A percentile compares a stretch with the other conserved stretches of the same genome.
Evolutionary conservation across 2,797 vertebrate genomes (phyloP).

Genomic region (Myotis myotis): DNA sequence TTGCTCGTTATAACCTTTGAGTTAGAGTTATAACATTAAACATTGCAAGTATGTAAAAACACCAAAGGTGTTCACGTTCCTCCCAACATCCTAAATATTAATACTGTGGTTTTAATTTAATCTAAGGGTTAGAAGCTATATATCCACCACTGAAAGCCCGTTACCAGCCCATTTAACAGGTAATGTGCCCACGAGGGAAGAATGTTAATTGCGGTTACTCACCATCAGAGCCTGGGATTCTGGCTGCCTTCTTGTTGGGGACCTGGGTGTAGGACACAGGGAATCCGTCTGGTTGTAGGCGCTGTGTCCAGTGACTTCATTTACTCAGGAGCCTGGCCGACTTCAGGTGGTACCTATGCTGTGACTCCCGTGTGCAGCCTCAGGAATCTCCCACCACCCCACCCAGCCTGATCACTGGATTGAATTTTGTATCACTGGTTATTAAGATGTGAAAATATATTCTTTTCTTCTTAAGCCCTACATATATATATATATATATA

Average conservation of each 20-base stretch:
- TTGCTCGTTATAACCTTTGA: neutral
- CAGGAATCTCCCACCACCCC: neutral
- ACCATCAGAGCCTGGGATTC: neutral
- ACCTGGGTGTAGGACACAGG: neutral
- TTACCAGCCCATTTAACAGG: neutral
- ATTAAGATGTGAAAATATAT: neutral
- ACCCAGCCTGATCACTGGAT: no score
- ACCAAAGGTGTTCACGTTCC: neutral
- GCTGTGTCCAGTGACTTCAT: neutral
- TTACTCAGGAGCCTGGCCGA: neutral
- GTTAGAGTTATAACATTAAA: neutral
- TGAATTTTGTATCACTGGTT: neutral
- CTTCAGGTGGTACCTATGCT: neutral
- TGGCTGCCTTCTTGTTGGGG: neutral
- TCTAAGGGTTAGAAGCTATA: neutral
- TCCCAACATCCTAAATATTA: neutral
- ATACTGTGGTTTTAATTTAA: neutral
- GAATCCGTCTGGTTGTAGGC: neutral
- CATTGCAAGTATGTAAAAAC: neutral
- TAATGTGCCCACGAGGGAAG: neutral
- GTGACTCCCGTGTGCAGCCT: neutral
- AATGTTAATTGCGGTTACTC: neutral
- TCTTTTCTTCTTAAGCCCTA: neutral
- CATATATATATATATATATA: neutral
- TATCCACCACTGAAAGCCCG: neutral